phyloP scores from a whole-genome alignment of 2,888 invertebrate species.

The Ctenicera cuprea region DNA sequence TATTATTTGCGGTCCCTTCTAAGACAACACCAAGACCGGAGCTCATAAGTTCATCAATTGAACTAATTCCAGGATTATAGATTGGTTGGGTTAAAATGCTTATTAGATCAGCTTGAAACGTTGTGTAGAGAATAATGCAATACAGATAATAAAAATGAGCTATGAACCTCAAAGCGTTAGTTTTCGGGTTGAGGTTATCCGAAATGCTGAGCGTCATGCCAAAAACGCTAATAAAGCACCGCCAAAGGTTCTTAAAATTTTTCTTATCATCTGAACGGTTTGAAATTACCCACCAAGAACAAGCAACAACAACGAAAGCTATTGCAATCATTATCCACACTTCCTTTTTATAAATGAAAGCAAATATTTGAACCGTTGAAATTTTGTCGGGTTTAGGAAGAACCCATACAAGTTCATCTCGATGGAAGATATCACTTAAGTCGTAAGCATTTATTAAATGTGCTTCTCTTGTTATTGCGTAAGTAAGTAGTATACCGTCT shows the following conservation, averaged over 20 bases:
- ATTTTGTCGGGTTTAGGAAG: neutral
- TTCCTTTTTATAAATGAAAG: neutral
- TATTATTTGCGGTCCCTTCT: neutral
- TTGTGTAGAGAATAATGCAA: neutral
- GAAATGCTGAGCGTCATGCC: neutral
- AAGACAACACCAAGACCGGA: neutral
- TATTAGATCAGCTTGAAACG: neutral
- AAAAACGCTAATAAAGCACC: neutral
- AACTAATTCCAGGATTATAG: neutral
- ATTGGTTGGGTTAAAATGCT: neutral
- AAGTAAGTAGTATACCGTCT: neutral
- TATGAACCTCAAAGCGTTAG: neutral
- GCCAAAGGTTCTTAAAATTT: neutral
- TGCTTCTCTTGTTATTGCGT: neutral
- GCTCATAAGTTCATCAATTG: neutral
- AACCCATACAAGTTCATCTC: neutral
- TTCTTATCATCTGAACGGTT: neutral
- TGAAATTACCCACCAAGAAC: neutral
- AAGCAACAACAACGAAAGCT: neutral
- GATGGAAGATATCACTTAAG: neutral
- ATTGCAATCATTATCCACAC: neutral
- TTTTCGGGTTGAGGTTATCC: neutral
- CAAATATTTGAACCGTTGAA: neutral
- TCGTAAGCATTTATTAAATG: neutral
- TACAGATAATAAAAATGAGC: neutral